phyloP scores from a whole-genome alignment of 2,113 vertebrate genomes.

The Ifrita kowaldi region DNA sequence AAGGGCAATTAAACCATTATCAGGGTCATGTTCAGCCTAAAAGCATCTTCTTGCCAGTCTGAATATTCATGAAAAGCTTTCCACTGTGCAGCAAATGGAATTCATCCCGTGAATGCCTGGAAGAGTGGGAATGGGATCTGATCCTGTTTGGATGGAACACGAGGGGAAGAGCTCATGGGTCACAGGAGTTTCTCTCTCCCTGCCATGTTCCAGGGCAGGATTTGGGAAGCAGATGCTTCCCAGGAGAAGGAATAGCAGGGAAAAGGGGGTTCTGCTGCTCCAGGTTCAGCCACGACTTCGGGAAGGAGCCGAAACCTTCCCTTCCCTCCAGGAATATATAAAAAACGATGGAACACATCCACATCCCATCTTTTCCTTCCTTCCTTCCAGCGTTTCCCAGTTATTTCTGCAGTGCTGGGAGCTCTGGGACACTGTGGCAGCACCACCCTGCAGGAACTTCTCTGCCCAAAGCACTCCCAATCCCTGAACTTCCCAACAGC shows the following conservation, averaged over 20 bases:
- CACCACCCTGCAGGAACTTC: neutral
- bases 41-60: neutral
- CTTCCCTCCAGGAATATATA: fast-evolving
- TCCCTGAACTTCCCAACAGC: neutral
- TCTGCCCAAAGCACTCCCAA: neutral
- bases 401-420: neutral
- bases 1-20: neutral
- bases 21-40: neutral
- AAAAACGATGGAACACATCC: fast-evolving
- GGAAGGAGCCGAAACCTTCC: neutral
- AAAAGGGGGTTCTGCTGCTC: fast-evolving
- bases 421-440: neutral
- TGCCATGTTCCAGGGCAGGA: neutral
- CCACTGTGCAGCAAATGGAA: conserved; percentile 32
- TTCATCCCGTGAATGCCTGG: conserved; percentile 39
- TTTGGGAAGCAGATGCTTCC: fast-evolving
- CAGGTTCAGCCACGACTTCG: fast-evolving
- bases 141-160: conserved; percentile 13
- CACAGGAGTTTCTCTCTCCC: neutral
- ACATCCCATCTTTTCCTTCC: fast-evolving
- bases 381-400: neutral
- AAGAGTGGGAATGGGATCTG: neutral
- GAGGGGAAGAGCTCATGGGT: neutral
- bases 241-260: neutral
- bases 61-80: conserved; percentile 42